Evolutionary conservation across 2,888 invertebrate species (phyloP).

Genomic region (Machimus atricapillus): DNA sequence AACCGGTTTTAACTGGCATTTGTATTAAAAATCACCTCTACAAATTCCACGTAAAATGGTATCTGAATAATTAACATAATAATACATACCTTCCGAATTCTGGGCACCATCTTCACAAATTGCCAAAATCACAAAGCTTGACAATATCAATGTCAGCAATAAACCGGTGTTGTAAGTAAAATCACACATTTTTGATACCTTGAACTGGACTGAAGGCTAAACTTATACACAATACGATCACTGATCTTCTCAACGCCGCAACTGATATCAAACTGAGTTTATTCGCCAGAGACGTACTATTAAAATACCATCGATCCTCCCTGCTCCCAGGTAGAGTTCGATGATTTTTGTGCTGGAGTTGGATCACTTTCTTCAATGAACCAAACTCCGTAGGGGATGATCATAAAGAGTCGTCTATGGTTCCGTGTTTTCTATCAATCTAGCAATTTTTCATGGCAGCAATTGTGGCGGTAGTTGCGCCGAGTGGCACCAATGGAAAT

Average conservation of each 20-base stretch:
- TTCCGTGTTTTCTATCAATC: slow-evolving; percentile 4
- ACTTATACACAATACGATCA: not conserved
- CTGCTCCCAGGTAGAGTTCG: slow-evolving; percentile 24
- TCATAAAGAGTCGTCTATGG: not conserved
- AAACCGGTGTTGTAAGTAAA: slow-evolving; percentile 29
- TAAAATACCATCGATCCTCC: slow-evolving; percentile 42
- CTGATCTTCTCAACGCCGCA: not conserved
- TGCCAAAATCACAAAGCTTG: not conserved
- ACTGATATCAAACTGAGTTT: not conserved
- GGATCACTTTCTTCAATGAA: not conserved
- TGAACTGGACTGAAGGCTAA: not conserved
- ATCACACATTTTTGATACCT: slow-evolving; percentile 16
- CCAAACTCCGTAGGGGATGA: not conserved
- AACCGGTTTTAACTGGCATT: not conserved
- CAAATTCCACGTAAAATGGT: not conserved
- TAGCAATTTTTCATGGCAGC: not conserved
- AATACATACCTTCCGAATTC: slow-evolving; percentile 19
- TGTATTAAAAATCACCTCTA: not conserved
- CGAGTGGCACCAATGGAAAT: not conserved
- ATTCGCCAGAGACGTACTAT: slow-evolving; percentile 21
- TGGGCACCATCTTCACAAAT: not conserved
- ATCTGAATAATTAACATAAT: not conserved
- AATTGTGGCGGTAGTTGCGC: not conserved
- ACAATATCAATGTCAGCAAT: slow-evolving; percentile 34
- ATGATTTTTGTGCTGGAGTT: not conserved